phyloP scores from a whole-genome alignment of 1,140 invertebrate genomes.

The Oncopodura yosiiana region DNA sequence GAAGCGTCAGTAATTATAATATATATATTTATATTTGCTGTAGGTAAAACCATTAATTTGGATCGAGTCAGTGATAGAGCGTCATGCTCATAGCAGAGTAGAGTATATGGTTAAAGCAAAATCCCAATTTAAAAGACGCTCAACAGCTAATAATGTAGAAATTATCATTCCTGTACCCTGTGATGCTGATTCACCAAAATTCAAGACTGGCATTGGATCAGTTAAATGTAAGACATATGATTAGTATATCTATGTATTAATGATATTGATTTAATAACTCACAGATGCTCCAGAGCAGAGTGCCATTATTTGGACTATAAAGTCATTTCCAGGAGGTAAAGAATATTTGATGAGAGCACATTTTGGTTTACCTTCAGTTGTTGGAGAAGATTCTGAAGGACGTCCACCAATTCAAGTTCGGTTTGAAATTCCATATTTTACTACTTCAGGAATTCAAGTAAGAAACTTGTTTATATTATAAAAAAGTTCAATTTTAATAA shows the following conservation, averaged over 20 bases:
- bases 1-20: not conserved
- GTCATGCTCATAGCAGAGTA: constrained; percentile 94
- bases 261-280: too few species aligned
- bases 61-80: constrained; percentile 98
- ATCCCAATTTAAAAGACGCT: constrained; percentile 95
- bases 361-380: constrained; percentile 95
- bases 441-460: constrained; percentile 96
- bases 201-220: constrained; percentile 95
- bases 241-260: too few species aligned
- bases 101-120: constrained; percentile 99
- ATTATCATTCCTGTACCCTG: constrained; percentile 97
- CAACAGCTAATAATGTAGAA: constrained; percentile 98
- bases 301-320: constrained; percentile 98
- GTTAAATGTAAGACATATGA: too few species aligned
- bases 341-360: constrained; percentile 99
- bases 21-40: constrained; percentile 11
- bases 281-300: constrained; percentile 95
- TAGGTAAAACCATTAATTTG: constrained; percentile 94
- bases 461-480: constrained; percentile 6
- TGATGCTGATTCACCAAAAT: constrained; percentile 98
- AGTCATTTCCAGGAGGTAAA: constrained; percentile 98
- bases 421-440: constrained; percentile 99
- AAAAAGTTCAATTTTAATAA: not conserved
- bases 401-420: constrained; percentile 97
- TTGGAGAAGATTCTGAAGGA: constrained; percentile 88